Percentiles rank a stretch among this genome's conserved stretches.
Conservation (phyloP, 2,797 vertebrate genomes). For the Sebastes vulpes region DNA sequence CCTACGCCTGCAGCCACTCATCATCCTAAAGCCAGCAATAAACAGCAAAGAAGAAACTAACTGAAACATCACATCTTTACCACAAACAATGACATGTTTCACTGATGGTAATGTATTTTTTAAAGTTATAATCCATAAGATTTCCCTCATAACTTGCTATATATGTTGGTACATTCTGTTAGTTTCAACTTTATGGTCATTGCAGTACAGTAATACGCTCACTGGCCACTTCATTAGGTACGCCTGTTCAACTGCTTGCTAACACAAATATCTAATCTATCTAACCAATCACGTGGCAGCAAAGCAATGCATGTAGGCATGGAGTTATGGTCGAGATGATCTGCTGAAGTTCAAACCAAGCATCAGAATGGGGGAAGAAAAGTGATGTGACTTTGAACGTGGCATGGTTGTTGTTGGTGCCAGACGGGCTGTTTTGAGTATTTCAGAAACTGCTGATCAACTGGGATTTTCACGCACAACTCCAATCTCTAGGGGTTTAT, state of each 20-base stretch:
- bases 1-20: slow-evolving; percentile 16
- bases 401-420: background rate
- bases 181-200: background rate
- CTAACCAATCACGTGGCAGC: background rate
- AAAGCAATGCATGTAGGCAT: background rate
- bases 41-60: background rate
- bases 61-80: background rate
- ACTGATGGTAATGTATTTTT: background rate
- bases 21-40: background rate
- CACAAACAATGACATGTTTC: background rate
- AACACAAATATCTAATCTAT: background rate
- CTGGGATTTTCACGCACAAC: background rate
- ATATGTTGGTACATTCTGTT: background rate
- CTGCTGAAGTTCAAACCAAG: background rate
- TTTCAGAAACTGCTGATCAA: background rate
- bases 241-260: background rate
- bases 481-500: background rate
- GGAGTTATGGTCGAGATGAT: background rate
- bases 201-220: background rate
- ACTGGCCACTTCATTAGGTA: background rate
- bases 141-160: background rate
- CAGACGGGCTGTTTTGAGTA: background rate
- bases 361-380: background rate
- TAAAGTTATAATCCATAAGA: background rate
- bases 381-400: background rate